Evolutionary conservation across 53 echinoderm and acorn worm species (phyloP), one percentile per base, ranked within the genome.

Genomic region (Holothuria scabra): DNA sequence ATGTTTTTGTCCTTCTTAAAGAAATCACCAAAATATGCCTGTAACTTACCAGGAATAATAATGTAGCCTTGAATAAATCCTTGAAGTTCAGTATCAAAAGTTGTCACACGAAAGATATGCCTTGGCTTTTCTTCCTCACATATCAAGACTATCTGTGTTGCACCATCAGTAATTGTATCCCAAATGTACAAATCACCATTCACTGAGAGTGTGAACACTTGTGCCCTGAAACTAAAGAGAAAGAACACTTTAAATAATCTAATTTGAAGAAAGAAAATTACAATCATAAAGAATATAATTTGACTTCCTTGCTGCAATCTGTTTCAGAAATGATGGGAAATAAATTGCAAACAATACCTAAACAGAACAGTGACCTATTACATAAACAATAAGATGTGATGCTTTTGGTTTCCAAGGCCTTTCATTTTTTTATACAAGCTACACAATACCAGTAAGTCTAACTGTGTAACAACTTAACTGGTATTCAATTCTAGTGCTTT

Each of bases 151-250:
- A 95, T 84, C 35, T 86, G 91, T 2, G 93, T 90, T 0, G 93
- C 87, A 22, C 86, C 91, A 33, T 95, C 95, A 0, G 90, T 82
- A 7, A 95, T 83, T 46, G 76, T 84, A 71, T 96, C 97, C 97
- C 97, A 96, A 9, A 84, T 83, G 25, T 93, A 92, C 41, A 86
- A 84, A 21, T 92, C 92, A n/a, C 91, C 97, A 9, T 93, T 92
- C 7, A 90, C 86, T 28, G 85, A 90, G 38, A 94, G 90, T 28
- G 89, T 96, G 85, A 94, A 96, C 11, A 92, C 94, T 81, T 96
- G 94, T 1, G 97, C 97, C 34, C 90, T 62, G 28, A 96, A 87
- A 32, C 94, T 94, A 59, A n/a, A 75, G 48, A 57, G 12, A 59
- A 64, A 64, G 52, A 14, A 18, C 52, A 52, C 41, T 52, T 52